phyloP scores from a whole-genome alignment of 2,113 vertebrate species.

The Cnemophilus loriae region DNA sequence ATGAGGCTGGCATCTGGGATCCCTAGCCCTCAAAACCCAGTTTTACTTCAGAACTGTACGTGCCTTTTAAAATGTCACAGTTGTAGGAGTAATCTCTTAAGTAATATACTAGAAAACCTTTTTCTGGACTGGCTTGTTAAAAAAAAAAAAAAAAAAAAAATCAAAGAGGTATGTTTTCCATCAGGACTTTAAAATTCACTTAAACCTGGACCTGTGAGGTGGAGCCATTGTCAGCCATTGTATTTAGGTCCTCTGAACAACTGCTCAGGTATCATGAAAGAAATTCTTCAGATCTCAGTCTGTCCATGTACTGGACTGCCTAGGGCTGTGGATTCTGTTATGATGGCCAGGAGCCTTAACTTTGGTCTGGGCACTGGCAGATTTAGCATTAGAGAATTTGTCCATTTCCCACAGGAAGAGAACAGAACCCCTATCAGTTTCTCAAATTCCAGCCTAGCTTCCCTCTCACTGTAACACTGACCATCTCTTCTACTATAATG shows the following conservation, averaged over 20 bases:
- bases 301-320: not conserved
- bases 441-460: not conserved
- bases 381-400: not conserved
- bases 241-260: not conserved
- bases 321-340: not conserved
- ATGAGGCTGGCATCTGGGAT: not conserved
- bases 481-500: not conserved
- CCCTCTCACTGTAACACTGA: not conserved
- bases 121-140: not conserved
- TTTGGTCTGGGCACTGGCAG: not conserved
- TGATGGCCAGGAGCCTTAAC: not conserved
- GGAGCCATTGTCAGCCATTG: not conserved
- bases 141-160: not conserved
- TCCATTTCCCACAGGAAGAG: not conserved
- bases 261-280: not conserved
- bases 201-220: not conserved
- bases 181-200: not conserved
- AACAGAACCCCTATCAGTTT: not conserved
- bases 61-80: not conserved
- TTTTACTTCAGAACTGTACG: not conserved
- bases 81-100: not conserved
- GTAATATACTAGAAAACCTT: not conserved
- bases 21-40: not conserved
- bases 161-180: not conserved
- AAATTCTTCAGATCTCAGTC: not conserved